These are phyloP conservation scores for Malurus alboscapulatus DNA, from an alignment of 2,113 vertebrate genomes.

Conservation along the genomic window DNA sequence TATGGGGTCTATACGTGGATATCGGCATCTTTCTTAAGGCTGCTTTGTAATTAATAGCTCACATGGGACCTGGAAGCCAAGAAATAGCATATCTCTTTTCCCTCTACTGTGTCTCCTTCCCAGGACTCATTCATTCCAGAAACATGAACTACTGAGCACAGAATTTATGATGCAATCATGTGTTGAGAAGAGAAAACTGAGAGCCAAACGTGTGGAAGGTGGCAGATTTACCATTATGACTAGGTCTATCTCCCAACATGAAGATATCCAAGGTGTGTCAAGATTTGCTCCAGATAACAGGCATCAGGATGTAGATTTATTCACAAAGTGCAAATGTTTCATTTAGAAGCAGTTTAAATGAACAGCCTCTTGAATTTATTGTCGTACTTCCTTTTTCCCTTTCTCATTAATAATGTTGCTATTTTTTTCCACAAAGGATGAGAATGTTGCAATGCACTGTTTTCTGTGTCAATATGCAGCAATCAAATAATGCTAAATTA, in stretches of 20 bases:
- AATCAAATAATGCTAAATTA: neutral
- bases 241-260: neutral
- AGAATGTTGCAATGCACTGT: neutral
- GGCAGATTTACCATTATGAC: neutral
- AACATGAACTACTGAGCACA: neutral
- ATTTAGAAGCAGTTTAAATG: conserved; percentile 13
- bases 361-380: conserved; percentile 15
- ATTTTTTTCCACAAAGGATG: neutral
- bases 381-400: neutral
- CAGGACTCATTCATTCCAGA: neutral
- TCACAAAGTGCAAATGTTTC: conserved; percentile 12
- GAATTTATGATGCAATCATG: neutral
- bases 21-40: neutral
- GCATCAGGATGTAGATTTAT: conserved; percentile 12
- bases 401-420: neutral
- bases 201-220: neutral
- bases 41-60: neutral
- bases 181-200: neutral
- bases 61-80: neutral
- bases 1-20: neutral
- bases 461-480: neutral
- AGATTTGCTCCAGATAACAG: neutral
- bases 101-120: neutral
- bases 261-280: neutral
- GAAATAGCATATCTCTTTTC: neutral